These are phyloP conservation scores for Dicrurus megarhynchus DNA, from an alignment of 2,113 vertebrate genomes.

Conservation along the genomic window DNA sequence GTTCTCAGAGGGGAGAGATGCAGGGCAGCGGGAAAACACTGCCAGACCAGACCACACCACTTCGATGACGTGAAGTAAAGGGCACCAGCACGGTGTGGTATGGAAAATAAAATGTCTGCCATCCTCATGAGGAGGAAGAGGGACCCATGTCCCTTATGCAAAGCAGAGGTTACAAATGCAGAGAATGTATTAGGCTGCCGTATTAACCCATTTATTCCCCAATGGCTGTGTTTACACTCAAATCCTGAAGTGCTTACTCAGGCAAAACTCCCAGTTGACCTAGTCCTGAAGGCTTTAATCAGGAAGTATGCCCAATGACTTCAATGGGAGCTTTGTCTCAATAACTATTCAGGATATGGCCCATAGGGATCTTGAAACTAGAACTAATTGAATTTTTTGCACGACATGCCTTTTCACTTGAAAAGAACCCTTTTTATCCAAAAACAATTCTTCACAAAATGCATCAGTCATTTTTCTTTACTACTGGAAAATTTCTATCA, in stretches of 20 bases:
- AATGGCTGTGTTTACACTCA: slow-evolving; percentile 58
- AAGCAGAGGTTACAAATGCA: not conserved
- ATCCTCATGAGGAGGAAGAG: not conserved
- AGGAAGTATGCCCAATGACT: slow-evolving; percentile 64
- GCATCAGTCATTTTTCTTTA: not conserved
- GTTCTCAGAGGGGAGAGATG: not conserved
- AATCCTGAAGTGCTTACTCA: slow-evolving; percentile 66
- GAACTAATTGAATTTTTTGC: slow-evolving; percentile 60
- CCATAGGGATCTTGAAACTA: slow-evolving; percentile 65
- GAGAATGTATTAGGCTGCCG: not conserved
- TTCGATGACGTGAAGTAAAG: not conserved
- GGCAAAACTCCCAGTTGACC: slow-evolving; percentile 66
- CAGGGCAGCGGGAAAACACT: not conserved
- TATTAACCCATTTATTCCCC: slow-evolving; percentile 66
- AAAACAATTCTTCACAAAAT: slow-evolving; percentile 32
- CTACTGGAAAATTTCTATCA: not conserved
- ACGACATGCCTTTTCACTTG: slow-evolving; percentile 53
- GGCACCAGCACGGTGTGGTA: not conserved
- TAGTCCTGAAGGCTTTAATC: slow-evolving; percentile 66
- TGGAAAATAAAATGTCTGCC: slow-evolving; percentile 41
- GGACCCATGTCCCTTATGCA: not conserved
- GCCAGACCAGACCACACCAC: not conserved
- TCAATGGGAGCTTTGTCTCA: slow-evolving; percentile 66
- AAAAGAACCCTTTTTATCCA: slow-evolving; percentile 42
- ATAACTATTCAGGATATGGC: slow-evolving; percentile 63